Conservation (phyloP, 2,797 vertebrate species). For the Intellagama lesueurii region DNA sequence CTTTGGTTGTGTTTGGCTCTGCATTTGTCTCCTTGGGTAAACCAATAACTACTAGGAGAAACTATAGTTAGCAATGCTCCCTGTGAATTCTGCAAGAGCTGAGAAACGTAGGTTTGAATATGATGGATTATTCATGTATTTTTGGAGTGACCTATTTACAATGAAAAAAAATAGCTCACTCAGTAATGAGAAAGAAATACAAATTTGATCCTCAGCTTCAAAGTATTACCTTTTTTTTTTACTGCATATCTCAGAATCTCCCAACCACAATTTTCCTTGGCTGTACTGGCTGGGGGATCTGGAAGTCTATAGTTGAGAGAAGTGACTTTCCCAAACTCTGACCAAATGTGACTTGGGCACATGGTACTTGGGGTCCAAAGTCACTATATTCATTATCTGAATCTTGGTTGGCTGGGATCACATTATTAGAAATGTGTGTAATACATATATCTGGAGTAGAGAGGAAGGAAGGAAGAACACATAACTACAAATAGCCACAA, state of each 20-base stretch:
- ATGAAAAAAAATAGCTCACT: too few species aligned
- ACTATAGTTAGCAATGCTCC: not conserved
- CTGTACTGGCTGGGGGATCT: too few species aligned
- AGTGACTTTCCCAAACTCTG: too few species aligned
- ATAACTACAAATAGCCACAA: not conserved
- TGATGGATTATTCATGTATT: not conserved
- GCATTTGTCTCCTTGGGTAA: fast-evolving
- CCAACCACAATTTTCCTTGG: too few species aligned
- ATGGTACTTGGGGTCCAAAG: not conserved
- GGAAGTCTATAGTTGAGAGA: too few species aligned
- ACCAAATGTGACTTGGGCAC: not conserved
- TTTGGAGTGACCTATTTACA: not conserved
- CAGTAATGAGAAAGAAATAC: too few species aligned
- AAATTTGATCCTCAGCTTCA: too few species aligned
- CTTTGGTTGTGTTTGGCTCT: not conserved
- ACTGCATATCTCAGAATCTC: too few species aligned
- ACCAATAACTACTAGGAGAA: not conserved
- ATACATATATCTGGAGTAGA: not conserved
- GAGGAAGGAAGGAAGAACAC: too few species aligned
- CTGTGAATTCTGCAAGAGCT: not conserved
- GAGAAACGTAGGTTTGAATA: not conserved
- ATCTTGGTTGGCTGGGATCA: not conserved
- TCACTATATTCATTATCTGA: not conserved
- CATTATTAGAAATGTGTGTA: not conserved
- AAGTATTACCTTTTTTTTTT: too few species aligned